A percentile compares a stretch with the other conserved stretches of the same genome.
These are phyloP conservation scores for Lepidocyrtoides sp. DNA, from an alignment of 2,888 invertebrate genomes.

Conservation along the genomic window DNA sequence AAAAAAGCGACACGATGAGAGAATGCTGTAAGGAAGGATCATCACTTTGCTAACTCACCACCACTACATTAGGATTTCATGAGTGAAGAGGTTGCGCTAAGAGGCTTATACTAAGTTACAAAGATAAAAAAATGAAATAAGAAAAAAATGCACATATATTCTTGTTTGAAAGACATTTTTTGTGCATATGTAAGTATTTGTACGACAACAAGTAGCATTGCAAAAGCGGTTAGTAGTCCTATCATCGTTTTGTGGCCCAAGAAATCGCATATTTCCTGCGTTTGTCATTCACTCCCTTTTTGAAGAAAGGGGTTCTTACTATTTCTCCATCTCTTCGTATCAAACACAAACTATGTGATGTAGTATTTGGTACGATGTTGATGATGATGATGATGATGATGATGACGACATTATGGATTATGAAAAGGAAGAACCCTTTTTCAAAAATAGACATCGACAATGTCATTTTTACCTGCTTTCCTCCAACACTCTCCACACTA, in stretches of 20 bases:
- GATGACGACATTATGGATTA: not conserved
- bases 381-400: not conserved
- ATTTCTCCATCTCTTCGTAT: not conserved
- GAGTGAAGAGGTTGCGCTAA: not conserved
- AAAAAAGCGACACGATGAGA: not conserved
- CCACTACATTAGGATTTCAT: not conserved
- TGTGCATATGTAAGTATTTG: not conserved
- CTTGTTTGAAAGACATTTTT: no score
- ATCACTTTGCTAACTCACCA: not conserved
- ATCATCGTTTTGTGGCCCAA: not conserved
- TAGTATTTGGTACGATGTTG: no score
- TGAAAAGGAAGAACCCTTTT: not conserved
- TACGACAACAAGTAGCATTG: not conserved
- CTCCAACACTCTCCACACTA: not conserved
- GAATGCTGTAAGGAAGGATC: not conserved
- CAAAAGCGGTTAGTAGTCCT: not conserved
- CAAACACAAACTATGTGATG: no score
- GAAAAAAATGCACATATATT: no score
- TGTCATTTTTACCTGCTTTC: not conserved
- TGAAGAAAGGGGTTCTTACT: not conserved
- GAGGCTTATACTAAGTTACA: not conserved
- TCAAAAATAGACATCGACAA: not conserved
- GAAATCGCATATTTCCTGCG: slow-evolving; percentile 24
- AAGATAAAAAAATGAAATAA: no score
- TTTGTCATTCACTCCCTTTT: not conserved